A percentile compares a stretch with the other conserved stretches of the same genome.
Conservation (phyloP, 1,140 invertebrate genomes). For the Arctopsyche grandis region DNA sequence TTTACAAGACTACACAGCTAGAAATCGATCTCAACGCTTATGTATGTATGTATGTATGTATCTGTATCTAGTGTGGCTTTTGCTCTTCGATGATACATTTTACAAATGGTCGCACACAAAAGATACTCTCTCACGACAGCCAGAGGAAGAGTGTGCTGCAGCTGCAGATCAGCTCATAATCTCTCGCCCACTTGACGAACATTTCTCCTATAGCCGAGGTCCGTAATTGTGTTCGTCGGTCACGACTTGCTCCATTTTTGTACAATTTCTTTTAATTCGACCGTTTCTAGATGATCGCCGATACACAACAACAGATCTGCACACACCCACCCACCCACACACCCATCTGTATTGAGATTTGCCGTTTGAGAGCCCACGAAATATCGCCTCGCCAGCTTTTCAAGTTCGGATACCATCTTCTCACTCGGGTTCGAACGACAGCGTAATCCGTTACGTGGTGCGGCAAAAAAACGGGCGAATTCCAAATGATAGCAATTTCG, state of each 20-base stretch:
- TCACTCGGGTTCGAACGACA: no score
- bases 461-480: no score
- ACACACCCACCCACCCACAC: not conserved
- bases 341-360: not conserved
- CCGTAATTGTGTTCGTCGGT: slow-evolving; percentile 34
- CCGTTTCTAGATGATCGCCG: slow-evolving; percentile 18
- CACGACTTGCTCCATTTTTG: slow-evolving; percentile 40
- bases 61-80: no score
- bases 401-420: no score
- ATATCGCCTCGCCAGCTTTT: not conserved
- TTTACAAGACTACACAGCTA: no score
- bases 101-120: no score
- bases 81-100: no score
- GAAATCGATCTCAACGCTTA: no score
- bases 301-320: slow-evolving; percentile 5
- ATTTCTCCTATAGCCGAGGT: not conserved
- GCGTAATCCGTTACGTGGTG: no score
- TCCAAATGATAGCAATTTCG: no score
- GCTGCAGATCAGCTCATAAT: slow-evolving; percentile 16
- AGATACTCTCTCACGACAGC: slow-evolving; percentile 9
- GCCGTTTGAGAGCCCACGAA: not conserved
- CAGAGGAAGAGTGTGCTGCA: not conserved
- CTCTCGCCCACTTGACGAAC: slow-evolving; percentile 31
- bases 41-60: no score
- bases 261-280: slow-evolving; percentile 36